Percentiles rank a stretch among this genome's conserved stretches.
These are phyloP conservation scores for Chamaea fasciata DNA, from an alignment of 2,113 vertebrate species.

Conservation along the genomic window DNA sequence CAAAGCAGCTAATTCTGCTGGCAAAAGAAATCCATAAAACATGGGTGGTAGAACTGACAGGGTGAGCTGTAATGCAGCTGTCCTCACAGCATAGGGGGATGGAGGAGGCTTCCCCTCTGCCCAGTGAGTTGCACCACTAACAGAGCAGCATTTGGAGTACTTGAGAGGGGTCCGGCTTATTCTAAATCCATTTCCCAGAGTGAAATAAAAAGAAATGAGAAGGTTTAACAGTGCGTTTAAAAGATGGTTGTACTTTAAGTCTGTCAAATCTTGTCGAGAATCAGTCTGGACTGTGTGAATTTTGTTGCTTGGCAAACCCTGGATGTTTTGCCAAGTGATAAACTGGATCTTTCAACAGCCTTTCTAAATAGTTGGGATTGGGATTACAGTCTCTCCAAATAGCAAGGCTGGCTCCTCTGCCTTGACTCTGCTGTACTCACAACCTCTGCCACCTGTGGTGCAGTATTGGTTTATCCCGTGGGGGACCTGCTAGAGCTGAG, in stretches of 20 bases:
- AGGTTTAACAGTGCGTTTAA: background rate
- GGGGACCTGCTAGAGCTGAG: background rate
- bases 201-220: background rate
- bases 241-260: background rate
- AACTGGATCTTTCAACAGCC: background rate
- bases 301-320: background rate
- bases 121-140: accelerated
- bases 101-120: background rate
- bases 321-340: background rate
- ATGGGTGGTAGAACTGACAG: background rate
- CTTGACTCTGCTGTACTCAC: accelerated
- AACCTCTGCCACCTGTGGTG: accelerated
- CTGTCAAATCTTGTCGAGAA: background rate
- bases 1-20: background rate
- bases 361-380: background rate
- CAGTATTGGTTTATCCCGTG: accelerated
- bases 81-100: accelerated
- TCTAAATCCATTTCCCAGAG: background rate
- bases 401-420: background rate
- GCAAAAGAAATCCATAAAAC: background rate
- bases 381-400: background rate
- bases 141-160: accelerated
- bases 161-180: background rate
- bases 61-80: background rate
- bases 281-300: background rate